These are phyloP conservation scores for Greenwoodochromis staneri DNA, from an alignment of 2,113 vertebrate genomes.

Conservation along the genomic window DNA sequence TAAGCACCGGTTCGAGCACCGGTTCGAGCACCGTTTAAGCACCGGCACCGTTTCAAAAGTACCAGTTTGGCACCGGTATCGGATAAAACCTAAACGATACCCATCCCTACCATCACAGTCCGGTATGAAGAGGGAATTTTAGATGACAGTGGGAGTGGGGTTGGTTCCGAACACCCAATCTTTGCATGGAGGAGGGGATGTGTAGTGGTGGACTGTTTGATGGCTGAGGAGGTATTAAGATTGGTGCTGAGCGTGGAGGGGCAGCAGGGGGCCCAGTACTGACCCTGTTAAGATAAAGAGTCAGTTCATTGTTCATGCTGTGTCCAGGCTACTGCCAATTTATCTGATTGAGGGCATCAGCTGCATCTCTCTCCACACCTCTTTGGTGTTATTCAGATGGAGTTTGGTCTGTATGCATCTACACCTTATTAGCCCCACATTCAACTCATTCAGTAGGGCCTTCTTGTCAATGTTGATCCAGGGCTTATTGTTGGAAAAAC, in stretches of 20 bases:
- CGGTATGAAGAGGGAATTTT: neutral
- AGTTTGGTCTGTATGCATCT: neutral
- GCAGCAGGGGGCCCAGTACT: neutral
- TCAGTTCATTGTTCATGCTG: neutral
- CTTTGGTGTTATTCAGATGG: neutral
- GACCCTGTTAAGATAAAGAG: neutral
- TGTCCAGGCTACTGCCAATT: neutral
- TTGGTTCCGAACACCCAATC: neutral
- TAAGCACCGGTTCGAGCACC: neutral
- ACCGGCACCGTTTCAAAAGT: neutral
- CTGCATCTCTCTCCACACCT: neutral
- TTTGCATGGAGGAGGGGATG: neutral
- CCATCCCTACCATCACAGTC: neutral
- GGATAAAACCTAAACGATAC: neutral
- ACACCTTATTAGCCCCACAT: neutral
- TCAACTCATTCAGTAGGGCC: neutral
- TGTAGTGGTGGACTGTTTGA: neutral
- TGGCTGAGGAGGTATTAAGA: neutral
- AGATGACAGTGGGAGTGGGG: neutral
- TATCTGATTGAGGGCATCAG: neutral
- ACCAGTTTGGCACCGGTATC: neutral
- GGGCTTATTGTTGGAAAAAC: neutral
- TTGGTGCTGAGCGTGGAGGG: neutral
- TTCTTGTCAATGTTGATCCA: neutral
- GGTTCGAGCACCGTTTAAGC: neutral